Percentiles rank a stretch among this genome's conserved stretches.
phyloP scores from a whole-genome alignment of 2,113 vertebrate species.

The Procavia capensis region DNA sequence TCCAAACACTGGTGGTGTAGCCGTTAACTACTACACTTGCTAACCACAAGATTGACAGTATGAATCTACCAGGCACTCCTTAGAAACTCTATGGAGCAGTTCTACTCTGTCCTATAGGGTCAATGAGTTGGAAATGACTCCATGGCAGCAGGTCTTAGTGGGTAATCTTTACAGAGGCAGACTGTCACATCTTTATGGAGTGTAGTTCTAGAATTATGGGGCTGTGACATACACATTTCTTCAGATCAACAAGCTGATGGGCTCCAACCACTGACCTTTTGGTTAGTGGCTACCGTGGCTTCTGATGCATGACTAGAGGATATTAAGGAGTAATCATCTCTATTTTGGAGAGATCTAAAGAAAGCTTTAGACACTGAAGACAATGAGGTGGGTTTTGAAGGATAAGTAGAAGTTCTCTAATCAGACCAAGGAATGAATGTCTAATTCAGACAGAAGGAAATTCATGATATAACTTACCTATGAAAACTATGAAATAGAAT shows the following conservation, averaged over 20 bases:
- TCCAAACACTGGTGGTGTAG: no score
- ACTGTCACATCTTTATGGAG: not conserved
- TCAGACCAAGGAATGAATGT: accelerated
- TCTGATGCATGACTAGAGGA: not conserved
- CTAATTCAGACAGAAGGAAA: not conserved
- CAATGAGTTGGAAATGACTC: no score
- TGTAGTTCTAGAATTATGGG: no score
- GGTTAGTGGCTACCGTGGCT: no score
- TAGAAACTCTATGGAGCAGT: no score
- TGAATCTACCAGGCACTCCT: no score
- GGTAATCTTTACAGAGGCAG: not conserved
- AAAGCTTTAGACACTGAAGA: not conserved
- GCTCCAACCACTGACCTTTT: not conserved
- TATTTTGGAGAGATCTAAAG: not conserved
- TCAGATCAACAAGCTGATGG: no score
- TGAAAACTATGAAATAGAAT: not conserved
- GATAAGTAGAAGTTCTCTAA: not conserved
- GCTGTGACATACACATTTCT: no score
- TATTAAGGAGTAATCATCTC: not conserved
- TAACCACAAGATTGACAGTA: no score
- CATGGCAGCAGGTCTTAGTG: no score
- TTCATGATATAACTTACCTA: not conserved
- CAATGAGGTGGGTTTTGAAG: not conserved
- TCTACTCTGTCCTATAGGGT: no score
- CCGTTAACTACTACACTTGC: no score